Evolutionary conservation across 1,140 invertebrate species (phyloP), one percentile per base, ranked within the genome.

Genomic region (Psilanteris sp.): DNA sequence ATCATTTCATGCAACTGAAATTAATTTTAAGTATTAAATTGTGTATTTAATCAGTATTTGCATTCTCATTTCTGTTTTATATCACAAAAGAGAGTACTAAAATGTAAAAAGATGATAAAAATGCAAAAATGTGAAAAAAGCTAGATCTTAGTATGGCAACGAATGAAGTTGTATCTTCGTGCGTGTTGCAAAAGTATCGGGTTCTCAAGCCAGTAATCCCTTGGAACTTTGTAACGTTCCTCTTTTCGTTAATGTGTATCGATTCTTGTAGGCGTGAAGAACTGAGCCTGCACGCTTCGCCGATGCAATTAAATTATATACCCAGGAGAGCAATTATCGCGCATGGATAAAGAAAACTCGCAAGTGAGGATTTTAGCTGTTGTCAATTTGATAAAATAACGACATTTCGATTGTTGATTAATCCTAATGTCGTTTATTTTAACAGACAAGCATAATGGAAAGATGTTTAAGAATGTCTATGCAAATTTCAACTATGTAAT

Each of bases 151-250:
- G n/a, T 77, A 50, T 67, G 67, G 67, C 67, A 67, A 80, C 70
- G 72, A 78, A 79, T 80, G 77, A 79, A 80, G 79, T 78, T 66
- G 79, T 75, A 67, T 70, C 44, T 57, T 34, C 71, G 54, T 68
- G 54, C 46, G 37, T 68, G 67, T 32, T 43, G 59, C 59, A 18
- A 66, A 73, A 55, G 50, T 44, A 37, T 68, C 62, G 52, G 71
- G 61, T 67, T 67, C 37, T 67, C 46, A 44, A 57, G 52, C 34
- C 22, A 66, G 70, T 54, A 61, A 74, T 75, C 62, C 62, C 52
- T 54, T 18, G 48, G 22, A 54, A 52, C 52, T 59, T 46, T 13
- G 59, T n/a, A 18, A 43, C 29, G 61, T 67, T 55, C 46, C 59
- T 75, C 68, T 75, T 75, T 62, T 48, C 71, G 62, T 68, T 75